phyloP scores from a whole-genome alignment of 2,797 vertebrate species.

The Girardinus metallicus region DNA sequence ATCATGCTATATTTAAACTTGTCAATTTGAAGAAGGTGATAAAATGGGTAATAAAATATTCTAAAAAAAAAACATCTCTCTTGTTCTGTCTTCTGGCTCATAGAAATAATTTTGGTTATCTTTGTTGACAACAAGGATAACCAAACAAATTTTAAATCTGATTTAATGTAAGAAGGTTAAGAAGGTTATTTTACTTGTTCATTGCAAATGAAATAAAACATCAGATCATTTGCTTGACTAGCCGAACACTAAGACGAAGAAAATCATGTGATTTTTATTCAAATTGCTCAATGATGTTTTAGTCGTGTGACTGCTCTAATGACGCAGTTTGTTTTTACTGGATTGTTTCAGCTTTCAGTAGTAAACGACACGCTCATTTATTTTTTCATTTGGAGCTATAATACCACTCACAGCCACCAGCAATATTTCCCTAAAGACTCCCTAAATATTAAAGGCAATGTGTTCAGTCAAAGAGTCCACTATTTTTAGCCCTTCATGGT shows the following conservation, averaged over 20 bases:
- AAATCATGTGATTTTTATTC: conserved; percentile 30
- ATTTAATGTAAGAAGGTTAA: background rate
- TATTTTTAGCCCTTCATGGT: conserved; percentile 73
- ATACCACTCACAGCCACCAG: conserved; percentile 20
- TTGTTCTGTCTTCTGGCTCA: background rate
- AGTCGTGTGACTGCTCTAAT: conserved; percentile 11
- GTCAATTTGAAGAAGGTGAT: background rate
- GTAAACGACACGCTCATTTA: conserved; percentile 24
- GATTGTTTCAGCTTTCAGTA: conserved; percentile 24
- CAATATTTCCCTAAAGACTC: conserved; percentile 45
- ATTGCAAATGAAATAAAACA: conserved; percentile 42
- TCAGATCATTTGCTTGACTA: conserved; percentile 36
- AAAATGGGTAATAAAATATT: background rate
- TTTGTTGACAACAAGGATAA: background rate
- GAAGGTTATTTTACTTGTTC: background rate
- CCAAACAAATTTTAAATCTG: background rate
- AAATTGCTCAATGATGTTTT: conserved; percentile 5
- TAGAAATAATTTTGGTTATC: background rate
- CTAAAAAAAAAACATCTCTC: background rate
- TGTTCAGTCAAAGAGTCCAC: conserved; percentile 57
- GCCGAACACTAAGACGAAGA: conserved; percentile 33
- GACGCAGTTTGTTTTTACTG: conserved; percentile 14
- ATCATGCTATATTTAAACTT: background rate
- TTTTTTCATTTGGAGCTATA: conserved; percentile 31
- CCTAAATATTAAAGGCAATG: conserved; percentile 60